Conservation (phyloP, 2,797 vertebrate species). For the Adrianichthys oophorus region DNA sequence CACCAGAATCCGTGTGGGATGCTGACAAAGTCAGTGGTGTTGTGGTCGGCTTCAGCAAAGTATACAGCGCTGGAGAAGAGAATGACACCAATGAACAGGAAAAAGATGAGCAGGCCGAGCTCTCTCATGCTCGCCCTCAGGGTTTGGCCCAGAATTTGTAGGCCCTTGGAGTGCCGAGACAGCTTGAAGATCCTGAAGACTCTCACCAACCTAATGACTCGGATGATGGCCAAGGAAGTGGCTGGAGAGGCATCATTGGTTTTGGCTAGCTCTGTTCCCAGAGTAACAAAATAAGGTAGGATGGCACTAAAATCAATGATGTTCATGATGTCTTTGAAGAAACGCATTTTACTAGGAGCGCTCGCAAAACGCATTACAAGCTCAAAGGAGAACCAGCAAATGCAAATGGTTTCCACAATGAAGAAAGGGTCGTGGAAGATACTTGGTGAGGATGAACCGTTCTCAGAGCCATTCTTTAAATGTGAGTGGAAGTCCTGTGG, state of each 20-base stretch:
- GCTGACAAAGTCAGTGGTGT: conserved; percentile 82
- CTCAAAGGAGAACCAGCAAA: conserved; percentile 91
- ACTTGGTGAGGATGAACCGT: conserved; percentile 37
- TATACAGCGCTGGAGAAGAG: conserved; percentile 91
- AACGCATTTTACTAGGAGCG: conserved; percentile 83
- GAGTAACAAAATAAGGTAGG: conserved; percentile 87
- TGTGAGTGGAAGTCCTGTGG: conserved; percentile 52
- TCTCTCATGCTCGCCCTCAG: conserved; percentile 88
- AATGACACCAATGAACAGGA: conserved; percentile 89
- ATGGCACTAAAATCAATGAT: conserved; percentile 91
- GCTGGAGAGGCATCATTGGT: conserved; percentile 80
- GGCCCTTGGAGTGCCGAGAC: conserved; percentile 87
- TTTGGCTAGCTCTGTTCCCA: conserved; percentile 86
- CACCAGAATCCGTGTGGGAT: conserved; percentile 94
- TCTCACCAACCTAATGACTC: conserved; percentile 86
- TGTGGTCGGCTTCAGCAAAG: conserved; percentile 88
- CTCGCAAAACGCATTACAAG: conserved; percentile 81
- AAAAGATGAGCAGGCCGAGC: conserved; percentile 89
- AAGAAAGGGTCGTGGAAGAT: conserved; percentile 87
- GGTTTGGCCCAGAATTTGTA: conserved; percentile 89
- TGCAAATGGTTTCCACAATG: conserved; percentile 87
- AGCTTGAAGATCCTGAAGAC: conserved; percentile 92
- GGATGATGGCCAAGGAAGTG: conserved; percentile 86
- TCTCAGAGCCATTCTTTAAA: conserved; percentile 56
- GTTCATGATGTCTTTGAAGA: conserved; percentile 93